Evolutionary conservation across 1,140 invertebrate species (phyloP).

Genomic region (Mylabris phalerata): DNA sequence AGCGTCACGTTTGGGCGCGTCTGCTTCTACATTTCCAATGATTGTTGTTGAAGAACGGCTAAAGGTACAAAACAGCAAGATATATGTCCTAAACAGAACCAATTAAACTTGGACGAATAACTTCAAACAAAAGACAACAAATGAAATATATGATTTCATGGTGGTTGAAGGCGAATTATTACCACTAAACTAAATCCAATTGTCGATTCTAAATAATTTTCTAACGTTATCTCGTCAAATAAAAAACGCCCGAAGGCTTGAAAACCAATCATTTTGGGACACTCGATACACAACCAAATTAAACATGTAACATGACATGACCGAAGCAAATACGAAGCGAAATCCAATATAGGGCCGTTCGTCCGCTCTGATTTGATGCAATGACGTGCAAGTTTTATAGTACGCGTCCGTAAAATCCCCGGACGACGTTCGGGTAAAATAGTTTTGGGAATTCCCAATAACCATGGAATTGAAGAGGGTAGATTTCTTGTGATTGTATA

Average conservation of each 20-base stretch:
- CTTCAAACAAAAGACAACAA: slow-evolving; percentile 11
- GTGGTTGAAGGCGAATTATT: slow-evolving; percentile 1
- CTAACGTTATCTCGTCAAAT: too few species aligned
- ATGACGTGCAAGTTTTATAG: slow-evolving; percentile 9
- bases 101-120: slow-evolving; percentile 20
- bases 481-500: background rate
- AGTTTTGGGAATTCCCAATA: slow-evolving; percentile 5
- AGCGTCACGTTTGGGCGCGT: too few species aligned
- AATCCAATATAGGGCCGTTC: slow-evolving; percentile 19
- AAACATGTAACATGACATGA: slow-evolving; percentile 10
- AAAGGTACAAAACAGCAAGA: background rate
- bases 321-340: slow-evolving; percentile 5
- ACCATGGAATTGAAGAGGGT: too few species aligned
- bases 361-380: slow-evolving; percentile 19
- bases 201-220: too few species aligned
- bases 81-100: slow-evolving; percentile 14
- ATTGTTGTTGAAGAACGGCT: too few species aligned
- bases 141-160: slow-evolving; percentile 15
- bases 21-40: too few species aligned
- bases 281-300: slow-evolving; percentile 7
- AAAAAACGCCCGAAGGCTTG: background rate
- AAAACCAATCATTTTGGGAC: slow-evolving; percentile 4
- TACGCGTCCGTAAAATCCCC: slow-evolving; percentile 4
- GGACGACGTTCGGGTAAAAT: slow-evolving; percentile 1
- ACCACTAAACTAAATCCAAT: background rate